Conservation (phyloP, 1,140 invertebrate genomes). For the Drosophila tani region DNA sequence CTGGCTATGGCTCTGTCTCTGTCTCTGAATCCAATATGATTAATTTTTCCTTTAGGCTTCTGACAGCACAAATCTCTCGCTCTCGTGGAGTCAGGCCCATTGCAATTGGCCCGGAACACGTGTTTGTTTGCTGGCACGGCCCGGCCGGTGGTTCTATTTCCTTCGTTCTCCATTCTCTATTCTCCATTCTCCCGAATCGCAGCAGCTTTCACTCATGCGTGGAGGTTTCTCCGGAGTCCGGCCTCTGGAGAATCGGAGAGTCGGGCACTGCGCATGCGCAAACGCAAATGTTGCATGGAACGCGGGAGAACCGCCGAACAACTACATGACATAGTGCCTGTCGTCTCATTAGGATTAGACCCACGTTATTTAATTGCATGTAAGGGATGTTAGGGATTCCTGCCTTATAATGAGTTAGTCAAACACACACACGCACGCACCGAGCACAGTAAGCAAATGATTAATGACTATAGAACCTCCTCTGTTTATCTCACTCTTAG, state of each 20-base stretch:
- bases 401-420: constrained; percentile 82
- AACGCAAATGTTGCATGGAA: constrained; percentile 78
- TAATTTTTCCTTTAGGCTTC: constrained; percentile 69
- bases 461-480: constrained; percentile 51
- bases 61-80: constrained; percentile 52
- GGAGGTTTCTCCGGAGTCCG: constrained; percentile 14
- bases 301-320: constrained; percentile 24
- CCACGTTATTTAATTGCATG: constrained; percentile 83
- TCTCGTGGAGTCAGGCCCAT: constrained; percentile 61
- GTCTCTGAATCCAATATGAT: constrained; percentile 68
- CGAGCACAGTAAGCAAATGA: constrained; percentile 46
- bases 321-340: constrained; percentile 80
- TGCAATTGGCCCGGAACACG: constrained; percentile 75
- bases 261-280: constrained; percentile 69
- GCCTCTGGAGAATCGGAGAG: not conserved
- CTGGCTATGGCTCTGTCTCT: constrained; percentile 37
- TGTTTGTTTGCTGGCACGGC: constrained; percentile 44
- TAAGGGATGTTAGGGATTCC: constrained; percentile 82
- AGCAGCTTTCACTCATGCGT: constrained; percentile 82
- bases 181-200: constrained; percentile 63
- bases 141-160: constrained; percentile 13
- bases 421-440: constrained; percentile 70
- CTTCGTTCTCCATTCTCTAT: constrained; percentile 3
- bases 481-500: constrained; percentile 45
- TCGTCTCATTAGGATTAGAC: constrained; percentile 83